Evolutionary conservation across 2,113 vertebrate genomes (phyloP).

Genomic region (Pangasianodon gigas): DNA sequence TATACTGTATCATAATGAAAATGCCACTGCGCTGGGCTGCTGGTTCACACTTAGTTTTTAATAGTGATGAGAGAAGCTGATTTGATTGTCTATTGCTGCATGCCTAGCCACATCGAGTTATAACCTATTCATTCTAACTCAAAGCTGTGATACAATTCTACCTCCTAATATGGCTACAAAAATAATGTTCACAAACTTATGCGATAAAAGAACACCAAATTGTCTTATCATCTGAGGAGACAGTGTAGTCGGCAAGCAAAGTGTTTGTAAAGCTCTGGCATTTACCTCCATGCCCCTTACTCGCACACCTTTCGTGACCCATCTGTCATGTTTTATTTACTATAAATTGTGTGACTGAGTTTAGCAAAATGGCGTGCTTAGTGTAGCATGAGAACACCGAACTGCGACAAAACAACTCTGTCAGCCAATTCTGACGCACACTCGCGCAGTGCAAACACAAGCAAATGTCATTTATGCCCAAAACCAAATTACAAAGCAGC

Average conservation of each 20-base stretch:
- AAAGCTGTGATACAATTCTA: neutral
- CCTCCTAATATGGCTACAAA: neutral
- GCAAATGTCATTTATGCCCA: conserved; percentile 26
- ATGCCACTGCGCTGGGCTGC: neutral
- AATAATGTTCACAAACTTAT: neutral
- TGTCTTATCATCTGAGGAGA: neutral
- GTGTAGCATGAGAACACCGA: conserved; percentile 10
- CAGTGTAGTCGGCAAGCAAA: neutral
- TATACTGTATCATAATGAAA: neutral
- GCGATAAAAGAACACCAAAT: neutral
- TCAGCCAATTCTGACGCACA: conserved; percentile 5
- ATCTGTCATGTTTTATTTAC: conserved; percentile 24
- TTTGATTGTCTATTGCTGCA: neutral
- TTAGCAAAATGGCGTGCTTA: conserved; percentile 31
- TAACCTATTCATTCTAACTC: neutral
- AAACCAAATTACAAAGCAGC: conserved; percentile 6
- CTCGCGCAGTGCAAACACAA: neutral
- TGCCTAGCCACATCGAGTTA: neutral
- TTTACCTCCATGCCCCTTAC: conserved; percentile 23
- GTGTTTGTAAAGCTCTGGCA: conserved; percentile 21
- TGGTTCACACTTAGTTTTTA: neutral
- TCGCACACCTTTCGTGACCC: conserved; percentile 17
- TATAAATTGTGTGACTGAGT: conserved; percentile 36
- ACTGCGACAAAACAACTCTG: conserved; percentile 14
- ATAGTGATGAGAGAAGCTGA: neutral